These are phyloP conservation scores for Plecotus auritus DNA, from an alignment of 2,113 vertebrate genomes.

Conservation along the genomic window DNA sequence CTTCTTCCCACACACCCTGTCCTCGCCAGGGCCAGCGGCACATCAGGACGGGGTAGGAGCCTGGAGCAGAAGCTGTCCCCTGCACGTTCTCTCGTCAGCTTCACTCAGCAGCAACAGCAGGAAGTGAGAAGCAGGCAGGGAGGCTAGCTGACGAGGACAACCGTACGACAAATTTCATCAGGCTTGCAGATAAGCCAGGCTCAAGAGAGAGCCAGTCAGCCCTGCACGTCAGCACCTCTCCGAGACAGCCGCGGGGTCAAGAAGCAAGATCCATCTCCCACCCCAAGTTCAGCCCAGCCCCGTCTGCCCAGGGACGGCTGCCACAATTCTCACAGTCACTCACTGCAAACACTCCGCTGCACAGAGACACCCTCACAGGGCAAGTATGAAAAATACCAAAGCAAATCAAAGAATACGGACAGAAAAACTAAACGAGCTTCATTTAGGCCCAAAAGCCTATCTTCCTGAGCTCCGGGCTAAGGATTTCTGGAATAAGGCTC, in stretches of 20 bases:
- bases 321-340: not conserved
- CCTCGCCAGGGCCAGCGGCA: not conserved
- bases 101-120: not conserved
- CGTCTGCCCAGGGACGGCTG: not conserved
- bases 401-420: not conserved
- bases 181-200: not conserved
- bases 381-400: not conserved
- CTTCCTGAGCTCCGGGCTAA: not conserved
- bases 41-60: fast-evolving
- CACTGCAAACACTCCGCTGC: not conserved
- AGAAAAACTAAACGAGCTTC: constrained; percentile 21
- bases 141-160: not conserved
- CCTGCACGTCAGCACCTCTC: not conserved
- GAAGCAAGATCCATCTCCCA: not conserved
- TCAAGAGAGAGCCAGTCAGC: not conserved
- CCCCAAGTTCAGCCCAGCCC: not conserved
- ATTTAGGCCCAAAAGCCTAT: not conserved
- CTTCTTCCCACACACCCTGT: fast-evolving
- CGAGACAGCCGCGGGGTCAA: not conserved
- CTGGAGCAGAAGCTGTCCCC: not conserved
- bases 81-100: not conserved
- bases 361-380: not conserved
- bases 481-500: constrained; percentile 19
- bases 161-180: not conserved
- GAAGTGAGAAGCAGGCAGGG: not conserved